phyloP scores from a whole-genome alignment of 2,888 invertebrate species.

The Nomada hirtipes region DNA sequence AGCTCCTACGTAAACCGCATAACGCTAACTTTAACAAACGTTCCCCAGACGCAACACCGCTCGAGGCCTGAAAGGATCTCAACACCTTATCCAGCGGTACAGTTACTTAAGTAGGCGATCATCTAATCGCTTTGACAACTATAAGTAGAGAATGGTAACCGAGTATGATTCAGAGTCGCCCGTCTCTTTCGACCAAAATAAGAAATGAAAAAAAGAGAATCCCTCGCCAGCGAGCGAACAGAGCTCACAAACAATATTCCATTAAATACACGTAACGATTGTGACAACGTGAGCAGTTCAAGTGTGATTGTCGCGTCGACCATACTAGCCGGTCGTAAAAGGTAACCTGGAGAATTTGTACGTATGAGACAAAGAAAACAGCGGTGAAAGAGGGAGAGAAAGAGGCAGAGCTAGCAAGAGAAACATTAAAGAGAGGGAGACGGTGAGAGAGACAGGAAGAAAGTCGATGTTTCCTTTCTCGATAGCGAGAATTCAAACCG shows the following conservation, averaged over 20 bases:
- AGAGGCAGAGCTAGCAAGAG: not conserved
- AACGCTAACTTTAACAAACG: not conserved
- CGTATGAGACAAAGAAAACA: conserved; percentile 28
- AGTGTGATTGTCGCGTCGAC: conserved; percentile 16
- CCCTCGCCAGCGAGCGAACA: not conserved
- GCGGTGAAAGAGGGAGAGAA: not conserved
- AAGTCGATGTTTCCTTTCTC: conserved; percentile 68
- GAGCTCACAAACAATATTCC: conserved; percentile 1
- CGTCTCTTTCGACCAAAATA: not conserved
- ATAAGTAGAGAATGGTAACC: conserved; percentile 1
- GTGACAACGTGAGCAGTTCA: not conserved
- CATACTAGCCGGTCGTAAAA: conserved; percentile 36
- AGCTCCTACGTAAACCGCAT: too few relatives aligned
- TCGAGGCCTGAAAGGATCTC: not conserved
- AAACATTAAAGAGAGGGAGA: conserved; percentile 17
- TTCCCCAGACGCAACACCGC: not conserved
- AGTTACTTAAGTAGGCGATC: conserved; percentile 29
- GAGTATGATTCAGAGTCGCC: not conserved
- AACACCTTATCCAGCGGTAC: conserved; percentile 23
- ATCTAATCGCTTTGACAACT: conserved; percentile 11
- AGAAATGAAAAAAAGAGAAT: not conserved
- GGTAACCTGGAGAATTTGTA: conserved; percentile 33
- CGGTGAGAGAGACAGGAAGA: conserved; percentile 59
- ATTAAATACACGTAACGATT: not conserved
- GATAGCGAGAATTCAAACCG: conserved; percentile 78